These are phyloP conservation scores for Elanus axillaris DNA, from an alignment of 2,113 vertebrate genomes.

Conservation along the genomic window DNA sequence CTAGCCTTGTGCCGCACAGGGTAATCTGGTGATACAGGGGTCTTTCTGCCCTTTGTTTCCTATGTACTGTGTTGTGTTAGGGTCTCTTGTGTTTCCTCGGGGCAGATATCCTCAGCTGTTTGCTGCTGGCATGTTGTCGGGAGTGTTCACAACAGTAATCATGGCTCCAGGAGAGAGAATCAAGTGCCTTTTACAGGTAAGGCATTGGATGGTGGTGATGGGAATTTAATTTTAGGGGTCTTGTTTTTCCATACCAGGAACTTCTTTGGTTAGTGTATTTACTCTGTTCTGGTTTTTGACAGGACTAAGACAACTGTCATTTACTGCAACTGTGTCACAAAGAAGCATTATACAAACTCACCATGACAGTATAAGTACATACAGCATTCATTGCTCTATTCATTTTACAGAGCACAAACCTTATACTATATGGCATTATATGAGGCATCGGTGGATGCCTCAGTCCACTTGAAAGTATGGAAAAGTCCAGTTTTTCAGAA, in stretches of 20 bases:
- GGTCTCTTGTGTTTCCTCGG: conserved; percentile 34
- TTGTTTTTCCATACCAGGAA: background rate
- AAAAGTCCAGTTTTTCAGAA: background rate
- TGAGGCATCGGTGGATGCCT: background rate
- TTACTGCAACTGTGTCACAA: background rate
- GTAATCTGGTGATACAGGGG: background rate
- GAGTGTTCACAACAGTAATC: conserved; percentile 94
- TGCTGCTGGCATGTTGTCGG: conserved; percentile 94
- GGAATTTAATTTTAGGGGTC: background rate
- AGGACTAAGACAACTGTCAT: background rate
- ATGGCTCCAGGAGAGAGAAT: conserved; percentile 98
- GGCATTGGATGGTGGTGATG: background rate
- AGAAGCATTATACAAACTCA: background rate
- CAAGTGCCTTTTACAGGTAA: conserved; percentile 96
- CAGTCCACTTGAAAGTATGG: background rate
- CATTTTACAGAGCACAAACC: background rate
- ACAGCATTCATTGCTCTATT: background rate
- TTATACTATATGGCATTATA: background rate
- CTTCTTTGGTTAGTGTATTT: background rate
- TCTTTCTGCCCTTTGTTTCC: background rate
- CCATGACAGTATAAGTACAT: background rate
- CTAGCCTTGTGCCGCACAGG: background rate
- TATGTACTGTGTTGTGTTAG: background rate
- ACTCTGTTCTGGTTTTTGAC: background rate
- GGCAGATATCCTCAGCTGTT: conserved; percentile 93